Percentiles rank a stretch among this genome's conserved stretches.
These are phyloP conservation scores for Ammodytes dubius DNA, from an alignment of 2,113 vertebrate genomes.

Conservation along the genomic window DNA sequence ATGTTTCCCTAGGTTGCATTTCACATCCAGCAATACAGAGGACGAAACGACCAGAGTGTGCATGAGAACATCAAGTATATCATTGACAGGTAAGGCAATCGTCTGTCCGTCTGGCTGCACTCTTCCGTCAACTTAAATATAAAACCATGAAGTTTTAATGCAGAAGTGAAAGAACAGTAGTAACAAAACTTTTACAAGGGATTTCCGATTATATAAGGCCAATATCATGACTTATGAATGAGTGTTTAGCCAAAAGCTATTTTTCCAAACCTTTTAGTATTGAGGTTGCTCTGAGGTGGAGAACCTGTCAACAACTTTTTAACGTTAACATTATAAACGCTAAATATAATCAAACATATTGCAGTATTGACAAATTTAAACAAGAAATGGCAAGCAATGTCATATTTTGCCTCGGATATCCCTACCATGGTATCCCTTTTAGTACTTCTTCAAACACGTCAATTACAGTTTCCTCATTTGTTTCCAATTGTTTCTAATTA, in stretches of 20 bases:
- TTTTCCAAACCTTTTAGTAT: constrained; percentile 14
- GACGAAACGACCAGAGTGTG: constrained; percentile 89
- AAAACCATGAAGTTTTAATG: constrained; percentile 59
- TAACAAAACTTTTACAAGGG: constrained; percentile 38
- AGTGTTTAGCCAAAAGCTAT: constrained; percentile 19
- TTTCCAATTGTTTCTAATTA: neutral
- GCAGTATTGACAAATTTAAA: neutral
- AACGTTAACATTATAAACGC: too few relatives aligned
- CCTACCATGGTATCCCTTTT: too few relatives aligned
- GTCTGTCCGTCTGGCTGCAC: neutral
- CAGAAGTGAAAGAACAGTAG: constrained; percentile 33
- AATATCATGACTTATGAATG: constrained; percentile 52
- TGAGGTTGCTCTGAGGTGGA: neutral
- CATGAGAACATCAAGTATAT: constrained; percentile 94
- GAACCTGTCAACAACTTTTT: neutral
- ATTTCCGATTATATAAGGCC: constrained; percentile 47
- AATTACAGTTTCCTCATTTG: neutral
- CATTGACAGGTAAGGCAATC: constrained; percentile 89
- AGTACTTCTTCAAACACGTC: neutral
- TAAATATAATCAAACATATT: neutral
- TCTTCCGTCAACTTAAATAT: constrained; percentile 20
- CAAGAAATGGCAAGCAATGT: neutral
- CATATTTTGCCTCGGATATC: neutral
- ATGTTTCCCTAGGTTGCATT: constrained; percentile 87
- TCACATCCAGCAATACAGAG: constrained; percentile 92